phyloP scores from a whole-genome alignment of 2,888 invertebrate genomes.

The Mythimna lalbum region DNA sequence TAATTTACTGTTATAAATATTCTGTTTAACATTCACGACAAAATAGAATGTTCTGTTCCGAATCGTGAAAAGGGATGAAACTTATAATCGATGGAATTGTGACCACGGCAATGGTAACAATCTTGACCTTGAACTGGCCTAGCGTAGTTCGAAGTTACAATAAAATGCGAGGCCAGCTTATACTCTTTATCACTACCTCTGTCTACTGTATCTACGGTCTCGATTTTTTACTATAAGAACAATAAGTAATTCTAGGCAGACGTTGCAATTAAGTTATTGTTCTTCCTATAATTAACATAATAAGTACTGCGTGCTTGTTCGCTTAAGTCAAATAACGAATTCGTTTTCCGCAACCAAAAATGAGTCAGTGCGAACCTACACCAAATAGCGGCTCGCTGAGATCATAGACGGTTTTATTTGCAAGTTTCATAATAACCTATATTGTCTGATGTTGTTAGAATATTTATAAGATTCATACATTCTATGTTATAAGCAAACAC shows the following conservation, averaged over 20 bases:
- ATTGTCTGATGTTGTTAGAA: constrained; percentile 47
- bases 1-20: constrained; percentile 17
- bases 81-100: constrained; percentile 7
- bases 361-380: constrained; percentile 71
- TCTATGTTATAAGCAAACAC: constrained; percentile 33
- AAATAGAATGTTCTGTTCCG: constrained; percentile 11
- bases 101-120: not conserved
- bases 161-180: not conserved
- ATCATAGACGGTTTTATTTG: constrained; percentile 79
- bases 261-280: constrained; percentile 26
- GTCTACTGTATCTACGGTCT: not conserved
- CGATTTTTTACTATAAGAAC: constrained; percentile 14
- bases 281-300: constrained; percentile 33
- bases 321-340: constrained; percentile 47
- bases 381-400: constrained; percentile 81
- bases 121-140: not conserved
- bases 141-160: not conserved
- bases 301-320: constrained; percentile 28
- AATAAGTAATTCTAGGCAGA: constrained; percentile 21
- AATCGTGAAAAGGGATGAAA: constrained; percentile 19
- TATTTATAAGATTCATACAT: constrained; percentile 53
- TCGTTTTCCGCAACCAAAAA: constrained; percentile 67
- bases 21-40: constrained; percentile 28
- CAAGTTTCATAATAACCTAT: constrained; percentile 65
- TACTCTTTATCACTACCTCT: not conserved